phyloP scores from a whole-genome alignment of 2,113 vertebrate genomes.

The Oreocharis arfaki region DNA sequence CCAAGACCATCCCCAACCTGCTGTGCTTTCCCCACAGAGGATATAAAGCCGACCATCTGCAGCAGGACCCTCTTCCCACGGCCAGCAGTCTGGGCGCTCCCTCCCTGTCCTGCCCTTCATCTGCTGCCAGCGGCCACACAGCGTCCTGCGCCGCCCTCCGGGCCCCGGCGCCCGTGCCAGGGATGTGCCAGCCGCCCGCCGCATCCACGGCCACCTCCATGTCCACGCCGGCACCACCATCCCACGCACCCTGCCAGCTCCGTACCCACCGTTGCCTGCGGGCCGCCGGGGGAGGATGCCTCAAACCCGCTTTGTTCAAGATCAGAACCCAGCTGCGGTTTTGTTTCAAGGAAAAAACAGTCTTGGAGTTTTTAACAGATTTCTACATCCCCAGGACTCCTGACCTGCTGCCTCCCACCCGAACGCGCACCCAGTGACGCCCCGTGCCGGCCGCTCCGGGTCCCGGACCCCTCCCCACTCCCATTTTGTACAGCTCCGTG shows the following conservation, averaged over 20 bases:
- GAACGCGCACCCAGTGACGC: not conserved
- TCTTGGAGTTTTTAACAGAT: conserved; percentile 56
- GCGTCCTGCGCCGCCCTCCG: not conserved
- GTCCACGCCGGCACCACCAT: conserved; percentile 18
- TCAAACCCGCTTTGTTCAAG: not conserved
- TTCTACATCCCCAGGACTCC: conserved; percentile 44
- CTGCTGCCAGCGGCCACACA: conserved; percentile 26
- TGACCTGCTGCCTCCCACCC: not conserved
- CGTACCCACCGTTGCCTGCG: not conserved
- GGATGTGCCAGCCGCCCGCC: not conserved
- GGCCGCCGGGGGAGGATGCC: not conserved
- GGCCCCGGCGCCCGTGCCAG: not conserved
- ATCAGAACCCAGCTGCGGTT: conserved; percentile 16
- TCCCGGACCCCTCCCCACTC: not conserved
- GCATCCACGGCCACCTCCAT: conserved; percentile 9
- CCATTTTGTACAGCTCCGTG: conserved; percentile 70
- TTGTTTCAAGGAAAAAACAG: conserved; percentile 15
- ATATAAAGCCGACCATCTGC: conserved; percentile 50
- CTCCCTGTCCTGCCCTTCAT: conserved; percentile 41
- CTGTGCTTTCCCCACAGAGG: conserved; percentile 48
- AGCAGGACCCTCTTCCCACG: conserved; percentile 38
- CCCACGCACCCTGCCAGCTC: conserved; percentile 23
- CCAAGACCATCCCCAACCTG: not conserved
- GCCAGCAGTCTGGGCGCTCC: conserved; percentile 34
- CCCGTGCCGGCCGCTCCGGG: not conserved